phyloP scores from a whole-genome alignment of 2,113 vertebrate species.

The Pelecanus crispus region DNA sequence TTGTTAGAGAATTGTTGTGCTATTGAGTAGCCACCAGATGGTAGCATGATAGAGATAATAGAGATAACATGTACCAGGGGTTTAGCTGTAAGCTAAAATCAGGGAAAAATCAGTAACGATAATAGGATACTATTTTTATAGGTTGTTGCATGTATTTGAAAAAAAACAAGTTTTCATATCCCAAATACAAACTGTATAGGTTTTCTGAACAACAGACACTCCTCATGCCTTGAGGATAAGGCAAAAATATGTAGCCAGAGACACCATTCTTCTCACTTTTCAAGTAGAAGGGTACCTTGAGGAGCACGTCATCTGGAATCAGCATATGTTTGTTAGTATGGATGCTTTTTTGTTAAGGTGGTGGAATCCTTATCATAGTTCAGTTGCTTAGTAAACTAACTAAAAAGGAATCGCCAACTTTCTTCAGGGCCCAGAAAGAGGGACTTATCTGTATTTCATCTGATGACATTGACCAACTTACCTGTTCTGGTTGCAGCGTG shows the following conservation, averaged over 20 bases:
- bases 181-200: background rate
- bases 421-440: background rate
- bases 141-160: background rate
- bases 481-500: background rate
- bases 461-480: background rate
- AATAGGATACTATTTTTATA: background rate
- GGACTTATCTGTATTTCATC: background rate
- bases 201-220: background rate
- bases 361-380: background rate
- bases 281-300: background rate
- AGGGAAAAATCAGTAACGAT: background rate
- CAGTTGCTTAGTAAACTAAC: background rate
- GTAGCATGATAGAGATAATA: background rate
- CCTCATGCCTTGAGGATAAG: background rate
- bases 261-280: background rate
- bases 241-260: background rate
- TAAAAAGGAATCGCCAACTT: background rate
- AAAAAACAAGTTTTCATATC: background rate
- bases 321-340: rapidly evolving
- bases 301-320: background rate
- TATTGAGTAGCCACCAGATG: background rate
- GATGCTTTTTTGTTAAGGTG: background rate
- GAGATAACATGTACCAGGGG: background rate
- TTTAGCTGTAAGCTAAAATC: background rate
- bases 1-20: background rate